These are phyloP conservation scores for Cheilosia vulpina DNA, from an alignment of 2,888 invertebrate species.

Conservation along the genomic window DNA sequence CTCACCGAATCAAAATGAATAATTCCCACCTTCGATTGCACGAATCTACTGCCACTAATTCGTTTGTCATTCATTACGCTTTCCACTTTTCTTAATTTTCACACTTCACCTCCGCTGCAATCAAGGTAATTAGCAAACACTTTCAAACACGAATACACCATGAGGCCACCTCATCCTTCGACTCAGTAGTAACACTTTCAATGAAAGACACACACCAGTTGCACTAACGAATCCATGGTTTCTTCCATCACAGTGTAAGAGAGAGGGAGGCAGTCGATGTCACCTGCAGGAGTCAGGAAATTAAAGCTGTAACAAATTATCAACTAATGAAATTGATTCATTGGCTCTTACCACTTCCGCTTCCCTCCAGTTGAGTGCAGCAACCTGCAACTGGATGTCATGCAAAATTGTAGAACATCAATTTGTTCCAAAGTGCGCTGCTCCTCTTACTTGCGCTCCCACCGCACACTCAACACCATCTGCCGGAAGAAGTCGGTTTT, in stretches of 20 bases:
- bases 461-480: background rate
- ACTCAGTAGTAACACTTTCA: background rate
- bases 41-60: background rate
- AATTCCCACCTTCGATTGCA: too few species aligned
- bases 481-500: slow-evolving; percentile 24
- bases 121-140: slow-evolving; percentile 45
- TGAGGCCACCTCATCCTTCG: too few species aligned
- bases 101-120: slow-evolving; percentile 8
- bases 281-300: slow-evolving; percentile 44
- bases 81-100: background rate
- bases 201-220: background rate
- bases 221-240: background rate
- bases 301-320: slow-evolving; percentile 63
- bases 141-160: slow-evolving; percentile 23
- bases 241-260: too few species aligned
- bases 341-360: slow-evolving; percentile 3
- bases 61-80: background rate
- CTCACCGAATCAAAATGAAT: too few species aligned
- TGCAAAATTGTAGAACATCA: slow-evolving; percentile 55
- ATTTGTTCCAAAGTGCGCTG: slow-evolving; percentile 26
- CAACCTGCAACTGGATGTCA: slow-evolving; percentile 17
- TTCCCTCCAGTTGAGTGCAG: background rate
- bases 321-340: slow-evolving; percentile 66
- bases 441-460: background rate
- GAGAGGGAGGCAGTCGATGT: background rate